A percentile compares a stretch with the other conserved stretches of the same genome.
Conservation (phyloP, 1,140 invertebrate species). For the Harlomillsia oculata region DNA sequence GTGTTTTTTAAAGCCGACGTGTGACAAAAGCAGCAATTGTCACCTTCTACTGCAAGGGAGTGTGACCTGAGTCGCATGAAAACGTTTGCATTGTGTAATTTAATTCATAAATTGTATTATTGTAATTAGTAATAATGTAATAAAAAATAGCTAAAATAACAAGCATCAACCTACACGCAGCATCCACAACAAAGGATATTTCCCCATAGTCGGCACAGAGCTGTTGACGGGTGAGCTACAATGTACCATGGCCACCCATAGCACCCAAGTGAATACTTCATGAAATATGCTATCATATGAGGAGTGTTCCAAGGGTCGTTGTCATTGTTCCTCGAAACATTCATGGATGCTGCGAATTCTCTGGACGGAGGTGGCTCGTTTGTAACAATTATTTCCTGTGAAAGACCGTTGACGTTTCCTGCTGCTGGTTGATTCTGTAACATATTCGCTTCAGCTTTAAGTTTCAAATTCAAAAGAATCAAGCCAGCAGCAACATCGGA, state of each 20-base stretch:
- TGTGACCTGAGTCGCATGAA: slow-evolving; percentile 41
- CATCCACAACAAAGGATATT: slow-evolving; percentile 65
- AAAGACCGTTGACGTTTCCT: background rate
- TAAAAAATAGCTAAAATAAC: slow-evolving; percentile 9
- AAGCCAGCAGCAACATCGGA: slow-evolving; percentile 80
- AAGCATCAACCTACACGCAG: slow-evolving; percentile 49
- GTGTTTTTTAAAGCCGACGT: slow-evolving; percentile 69
- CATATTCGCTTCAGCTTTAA: slow-evolving; percentile 42
- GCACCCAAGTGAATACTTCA: slow-evolving; percentile 32
- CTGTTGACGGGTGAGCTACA: slow-evolving; percentile 61
- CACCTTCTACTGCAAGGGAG: slow-evolving; percentile 60
- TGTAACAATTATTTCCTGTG: background rate
- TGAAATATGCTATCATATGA: slow-evolving; percentile 24
- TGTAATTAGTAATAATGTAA: background rate
- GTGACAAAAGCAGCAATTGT: slow-evolving; percentile 84
- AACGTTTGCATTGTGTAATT: background rate
- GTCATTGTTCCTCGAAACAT: background rate
- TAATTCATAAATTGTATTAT: background rate
- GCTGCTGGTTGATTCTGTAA: background rate
- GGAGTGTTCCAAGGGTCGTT: slow-evolving; percentile 28
- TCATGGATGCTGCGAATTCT: background rate
- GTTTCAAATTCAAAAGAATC: slow-evolving; percentile 54
- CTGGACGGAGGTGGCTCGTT: background rate
- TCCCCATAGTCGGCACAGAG: slow-evolving; percentile 59
- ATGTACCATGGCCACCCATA: slow-evolving; percentile 77